Evolutionary conservation across 2,797 vertebrate species (phyloP), one percentile per base, ranked within the genome.

Genomic region (Coccyzus lansbergi): DNA sequence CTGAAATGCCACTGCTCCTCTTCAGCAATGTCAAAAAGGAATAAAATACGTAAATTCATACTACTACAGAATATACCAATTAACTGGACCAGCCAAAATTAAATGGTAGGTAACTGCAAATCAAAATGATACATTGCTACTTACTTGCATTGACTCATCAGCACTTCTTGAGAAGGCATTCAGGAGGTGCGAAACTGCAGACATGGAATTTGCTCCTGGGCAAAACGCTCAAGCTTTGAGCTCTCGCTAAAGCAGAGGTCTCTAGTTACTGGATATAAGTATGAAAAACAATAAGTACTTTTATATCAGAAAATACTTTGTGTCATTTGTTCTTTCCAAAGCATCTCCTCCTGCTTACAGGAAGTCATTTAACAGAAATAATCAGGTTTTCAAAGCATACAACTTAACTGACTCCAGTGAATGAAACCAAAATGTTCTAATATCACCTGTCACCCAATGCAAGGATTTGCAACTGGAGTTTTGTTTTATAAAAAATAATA

Each of bases 111-210:
- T 34, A 83, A 79, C 1, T 67, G 17, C 59, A 74, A 69, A 74
- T 63, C 26, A 68, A 80, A 86, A 90, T n/a, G 34, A 88, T 52
- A 74, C 59, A 8, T 52, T 91, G 59, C 58, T 94, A 93, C 94
- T 92, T 92, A 94, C 94, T 94, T 88, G 80, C 42, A 51, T 14
- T 63, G 71, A 89, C 51, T 76, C 70, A 86, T 46, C n/a, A 2
- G 38, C 76, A 76, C 31, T 59, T 94, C 64, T 79, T 31, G 48
- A 76, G 53, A 92, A 86, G 51, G 69, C 72, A 75, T 77, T 83
- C 42, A 38, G 86, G 68, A 77, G 51, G 20, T 48, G 67, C 25
- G 69, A 65, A 48, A 40, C 3, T 63, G 26, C 84, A 85, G 74
- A 85, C 34, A 36, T 3, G 26, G 64, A 94, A 91, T 44, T 78